Base-by-base conservation (phyloP, 2,888 invertebrate species). In the Ornithoptera alexandrae region DNA sequence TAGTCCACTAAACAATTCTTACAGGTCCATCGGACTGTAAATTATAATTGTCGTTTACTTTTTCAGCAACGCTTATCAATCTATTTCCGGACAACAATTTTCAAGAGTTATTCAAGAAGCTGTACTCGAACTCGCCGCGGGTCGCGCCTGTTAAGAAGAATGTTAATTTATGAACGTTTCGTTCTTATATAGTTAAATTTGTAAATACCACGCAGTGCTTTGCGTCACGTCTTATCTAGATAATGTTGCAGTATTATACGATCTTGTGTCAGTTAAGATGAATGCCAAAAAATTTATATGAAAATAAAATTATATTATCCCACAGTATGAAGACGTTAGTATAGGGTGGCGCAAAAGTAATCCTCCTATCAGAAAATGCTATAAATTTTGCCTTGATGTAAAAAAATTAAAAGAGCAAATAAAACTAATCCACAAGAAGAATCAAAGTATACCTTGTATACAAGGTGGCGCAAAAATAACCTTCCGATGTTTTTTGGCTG, bases 81-180 rank as follows among this genome's bases (percentile, higher is more conserved):
- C 87, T 97, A 59, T 97, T 97, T 82, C 97, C 97, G 0, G 95
- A 96, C 75, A 96, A 96, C 83, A 95, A 96, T 76, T 94, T 97
- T 75, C 89, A 93, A 59, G 94, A 94, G 61, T 91, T 96, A 74
- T 96, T 97, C 85, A 94, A 94, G 76, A 95, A 95, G 82, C 87
- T 97, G 57, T 96, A 97, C 84, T 94, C 95, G 0, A 94, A 94
- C 77, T 95, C 95, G 20, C 93, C 94, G 24, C 79, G 92, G 68
- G 91, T 90, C 69, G 83, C 86, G 62, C 76, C 76, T 5, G 71
- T 82, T 4, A 90, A 90, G 80, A 91, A 89, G 81, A 77, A 83
- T 67, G 84, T 83, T 36, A 90, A 89, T 74, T 74, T 87, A 71
- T 77, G 70, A 75, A 70, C 50, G 18, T 39, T 10, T 10, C 39